Evolutionary conservation across 2,888 invertebrate species (phyloP).

Genomic region (Dugesia japonica): DNA sequence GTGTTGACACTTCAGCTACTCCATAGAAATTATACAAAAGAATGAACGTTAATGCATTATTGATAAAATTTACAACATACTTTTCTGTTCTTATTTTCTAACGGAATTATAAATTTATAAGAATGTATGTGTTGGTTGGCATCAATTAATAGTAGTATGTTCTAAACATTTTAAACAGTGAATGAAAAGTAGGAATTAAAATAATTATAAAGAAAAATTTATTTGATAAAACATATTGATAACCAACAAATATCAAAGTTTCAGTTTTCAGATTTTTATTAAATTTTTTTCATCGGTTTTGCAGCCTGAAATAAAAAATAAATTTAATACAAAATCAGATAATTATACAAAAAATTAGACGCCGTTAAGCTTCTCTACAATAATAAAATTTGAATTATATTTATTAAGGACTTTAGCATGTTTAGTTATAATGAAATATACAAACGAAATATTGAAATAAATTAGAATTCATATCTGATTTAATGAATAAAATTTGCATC

Average conservation of each 20-base stretch:
- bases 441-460: background rate
- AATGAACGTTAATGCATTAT: no score
- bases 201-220: background rate
- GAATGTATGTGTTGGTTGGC: no score
- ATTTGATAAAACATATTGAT: background rate
- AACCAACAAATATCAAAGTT: background rate
- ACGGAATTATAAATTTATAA: no score
- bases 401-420: background rate
- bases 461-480: slow-evolving; percentile 4
- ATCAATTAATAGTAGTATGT: no score
- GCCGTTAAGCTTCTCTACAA: background rate
- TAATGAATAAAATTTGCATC: slow-evolving; percentile 11
- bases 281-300: background rate
- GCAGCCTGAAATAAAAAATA: background rate
- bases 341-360: background rate
- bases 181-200: no score
- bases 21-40: no score
- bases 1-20: no score
- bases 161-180: no score
- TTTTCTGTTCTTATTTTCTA: no score
- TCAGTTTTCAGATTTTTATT: background rate
- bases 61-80: no score
- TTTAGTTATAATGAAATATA: background rate
- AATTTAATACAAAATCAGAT: no score
- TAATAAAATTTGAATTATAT: background rate